A percentile compares a stretch with the other conserved stretches of the same genome.
phyloP scores from a whole-genome alignment of 2,797 vertebrate genomes.

The Myripristis jacobus region DNA sequence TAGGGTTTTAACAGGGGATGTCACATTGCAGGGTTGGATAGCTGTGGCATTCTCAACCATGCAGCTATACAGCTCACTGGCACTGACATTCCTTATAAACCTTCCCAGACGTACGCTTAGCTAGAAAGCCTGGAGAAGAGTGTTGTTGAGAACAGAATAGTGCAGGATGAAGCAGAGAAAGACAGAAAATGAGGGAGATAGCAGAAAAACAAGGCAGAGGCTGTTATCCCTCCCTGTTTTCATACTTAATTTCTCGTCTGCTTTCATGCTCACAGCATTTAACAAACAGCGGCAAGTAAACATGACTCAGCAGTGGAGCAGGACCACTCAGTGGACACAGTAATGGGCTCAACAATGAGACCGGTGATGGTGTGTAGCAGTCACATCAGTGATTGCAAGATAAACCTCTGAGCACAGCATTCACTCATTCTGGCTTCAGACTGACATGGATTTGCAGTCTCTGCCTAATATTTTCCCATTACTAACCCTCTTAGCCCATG shows the following conservation, averaged over 20 bases:
- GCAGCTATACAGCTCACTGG: background rate
- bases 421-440: constrained; percentile 28
- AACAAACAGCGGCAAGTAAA: background rate
- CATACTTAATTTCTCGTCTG: background rate
- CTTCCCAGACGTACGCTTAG: constrained; percentile 9
- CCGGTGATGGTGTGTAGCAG: background rate
- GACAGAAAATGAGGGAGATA: background rate
- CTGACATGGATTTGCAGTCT: constrained; percentile 23
- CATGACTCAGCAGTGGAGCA: constrained; percentile 5
- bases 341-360: background rate
- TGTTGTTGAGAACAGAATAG: constrained; percentile 9
- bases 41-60: constrained; percentile 30
- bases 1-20: constrained; percentile 24
- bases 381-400: too few relatives aligned
- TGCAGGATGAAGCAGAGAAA: background rate
- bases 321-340: background rate
- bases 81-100: constrained; percentile 28
- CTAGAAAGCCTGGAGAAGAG: constrained; percentile 15
- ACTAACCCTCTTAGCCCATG: constrained; percentile 37
- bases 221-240: background rate
- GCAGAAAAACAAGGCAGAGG: background rate
- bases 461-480: constrained; percentile 47
- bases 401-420: background rate
- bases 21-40: constrained; percentile 30
- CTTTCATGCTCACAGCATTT: too few relatives aligned